A percentile compares a stretch with the other conserved stretches of the same genome.
Conservation (phyloP, 2,888 invertebrate species). For the Nudaria mundana region DNA sequence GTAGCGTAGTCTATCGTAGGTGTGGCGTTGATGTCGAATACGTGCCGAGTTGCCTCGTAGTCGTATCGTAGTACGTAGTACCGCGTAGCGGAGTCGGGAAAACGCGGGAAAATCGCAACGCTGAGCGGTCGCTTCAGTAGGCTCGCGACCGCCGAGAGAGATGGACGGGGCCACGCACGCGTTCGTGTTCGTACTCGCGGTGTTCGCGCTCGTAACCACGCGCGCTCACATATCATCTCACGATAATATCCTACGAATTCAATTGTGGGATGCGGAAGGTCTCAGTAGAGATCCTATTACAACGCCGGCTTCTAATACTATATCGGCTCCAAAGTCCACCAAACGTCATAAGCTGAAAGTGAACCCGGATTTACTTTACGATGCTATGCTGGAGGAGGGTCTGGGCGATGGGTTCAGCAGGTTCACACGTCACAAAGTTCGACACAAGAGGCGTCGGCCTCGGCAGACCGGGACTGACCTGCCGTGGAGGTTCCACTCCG, state of each 20-base stretch:
- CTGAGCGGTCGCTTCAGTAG: slow-evolving; percentile 57
- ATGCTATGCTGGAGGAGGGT: slow-evolving; percentile 69
- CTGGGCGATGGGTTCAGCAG: slow-evolving; percentile 58
- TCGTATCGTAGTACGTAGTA: slow-evolving; percentile 30
- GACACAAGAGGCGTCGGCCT: slow-evolving; percentile 73
- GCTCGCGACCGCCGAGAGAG: slow-evolving; percentile 67
- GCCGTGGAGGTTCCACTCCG: slow-evolving; percentile 79
- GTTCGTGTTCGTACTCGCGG: slow-evolving; percentile 55
- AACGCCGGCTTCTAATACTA: slow-evolving; percentile 36
- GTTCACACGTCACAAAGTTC: slow-evolving; percentile 68
- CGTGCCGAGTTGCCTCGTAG: slow-evolving; percentile 28
- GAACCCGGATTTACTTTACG: slow-evolving; percentile 62
- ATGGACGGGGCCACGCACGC: slow-evolving; percentile 65
- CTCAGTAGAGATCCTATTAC: slow-evolving; percentile 62
- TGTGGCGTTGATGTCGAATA: slow-evolving; percentile 57
- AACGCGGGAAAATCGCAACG: slow-evolving; percentile 71
- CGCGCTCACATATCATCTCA: slow-evolving; percentile 69
- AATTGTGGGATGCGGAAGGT: slow-evolving; percentile 75
- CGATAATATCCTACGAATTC: slow-evolving; percentile 73
- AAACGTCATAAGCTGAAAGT: slow-evolving; percentile 61
- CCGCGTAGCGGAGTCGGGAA: slow-evolving; percentile 69
- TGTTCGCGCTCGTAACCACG: slow-evolving; percentile 62
- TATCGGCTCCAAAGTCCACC: slow-evolving; percentile 22
- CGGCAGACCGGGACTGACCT: slow-evolving; percentile 60
- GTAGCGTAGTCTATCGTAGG: slow-evolving; percentile 28